Conservation (phyloP, 2,113 vertebrate species). For the Oreochromis spilurus region DNA sequence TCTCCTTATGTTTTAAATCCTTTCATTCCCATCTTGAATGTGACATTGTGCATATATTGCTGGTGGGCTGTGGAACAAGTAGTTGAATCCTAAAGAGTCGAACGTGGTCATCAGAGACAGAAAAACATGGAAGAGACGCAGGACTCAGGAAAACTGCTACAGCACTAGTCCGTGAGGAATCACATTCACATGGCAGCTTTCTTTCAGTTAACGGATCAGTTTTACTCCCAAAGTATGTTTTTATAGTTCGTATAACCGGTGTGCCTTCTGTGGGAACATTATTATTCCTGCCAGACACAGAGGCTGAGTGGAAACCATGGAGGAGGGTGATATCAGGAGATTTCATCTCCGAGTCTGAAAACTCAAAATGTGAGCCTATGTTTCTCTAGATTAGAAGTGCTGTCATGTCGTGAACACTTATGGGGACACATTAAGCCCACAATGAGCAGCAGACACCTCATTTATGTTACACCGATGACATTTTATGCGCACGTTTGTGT, state of each 20-base stretch:
- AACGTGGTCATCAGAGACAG: accelerated
- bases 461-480: no score
- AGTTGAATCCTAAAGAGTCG: not conserved
- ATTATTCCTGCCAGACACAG: not conserved
- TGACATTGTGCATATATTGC: not conserved
- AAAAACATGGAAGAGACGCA: not conserved
- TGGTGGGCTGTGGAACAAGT: not conserved
- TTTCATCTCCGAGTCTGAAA: not conserved
- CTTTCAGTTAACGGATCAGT: not conserved
- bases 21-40: not conserved
- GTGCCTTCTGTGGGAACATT: accelerated
- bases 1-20: not conserved
- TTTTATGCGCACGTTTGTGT: no score
- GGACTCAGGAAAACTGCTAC: not conserved
- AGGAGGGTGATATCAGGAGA: not conserved
- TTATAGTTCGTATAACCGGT: accelerated
- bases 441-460: no score
- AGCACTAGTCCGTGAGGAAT: not conserved
- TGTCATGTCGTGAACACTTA: accelerated
- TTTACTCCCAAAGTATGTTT: not conserved
- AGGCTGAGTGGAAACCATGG: not conserved
- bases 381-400: not conserved
- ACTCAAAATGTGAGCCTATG: not conserved
- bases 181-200: accelerated
- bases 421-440: accelerated